These are phyloP conservation scores for Drosophila atroscutellata DNA, from an alignment of 2,888 invertebrate species.

Conservation along the genomic window DNA sequence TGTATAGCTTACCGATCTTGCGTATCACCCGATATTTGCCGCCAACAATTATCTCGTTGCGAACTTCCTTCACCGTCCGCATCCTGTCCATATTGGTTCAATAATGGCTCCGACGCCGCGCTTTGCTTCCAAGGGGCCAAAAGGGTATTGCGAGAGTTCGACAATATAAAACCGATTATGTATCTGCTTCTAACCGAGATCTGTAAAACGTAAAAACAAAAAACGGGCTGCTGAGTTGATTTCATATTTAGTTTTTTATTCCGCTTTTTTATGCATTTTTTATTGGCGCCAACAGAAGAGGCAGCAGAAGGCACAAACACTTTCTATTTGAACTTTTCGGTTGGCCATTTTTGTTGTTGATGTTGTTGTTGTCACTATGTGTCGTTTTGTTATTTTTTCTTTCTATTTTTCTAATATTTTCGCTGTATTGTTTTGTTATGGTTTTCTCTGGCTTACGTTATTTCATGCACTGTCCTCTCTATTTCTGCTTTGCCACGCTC, in stretches of 20 bases:
- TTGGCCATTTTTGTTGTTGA: slow-evolving; percentile 32
- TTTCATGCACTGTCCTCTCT: slow-evolving; percentile 42
- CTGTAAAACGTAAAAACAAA: slow-evolving; percentile 5
- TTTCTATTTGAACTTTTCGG: slow-evolving; percentile 52
- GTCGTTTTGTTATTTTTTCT: slow-evolving; percentile 31
- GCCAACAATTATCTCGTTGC: slow-evolving; percentile 92
- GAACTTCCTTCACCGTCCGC: slow-evolving; percentile 82
- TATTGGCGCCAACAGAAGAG: slow-evolving; percentile 36
- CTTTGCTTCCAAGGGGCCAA: slow-evolving; percentile 19
- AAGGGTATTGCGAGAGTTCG: slow-evolving; percentile 11
- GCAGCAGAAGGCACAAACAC: slow-evolving; percentile 28
- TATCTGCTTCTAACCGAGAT: slow-evolving; percentile 23
- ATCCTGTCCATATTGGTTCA: slow-evolving; percentile 82
- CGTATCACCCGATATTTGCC: slow-evolving; percentile 97
- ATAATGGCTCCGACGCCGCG: slow-evolving; percentile 50
- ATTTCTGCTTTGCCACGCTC: slow-evolving; percentile 46
- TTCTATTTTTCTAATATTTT: not conserved
- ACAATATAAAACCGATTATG: slow-evolving; percentile 14
- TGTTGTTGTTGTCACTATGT: slow-evolving; percentile 32
- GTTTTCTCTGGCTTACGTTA: slow-evolving; percentile 48
- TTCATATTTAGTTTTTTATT: not conserved
- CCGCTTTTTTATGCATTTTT: slow-evolving; percentile 2
- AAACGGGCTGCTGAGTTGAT: not conserved
- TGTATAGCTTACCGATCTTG: slow-evolving; percentile 91
- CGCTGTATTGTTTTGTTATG: slow-evolving; percentile 51